Base-by-base conservation (phyloP, 2,888 invertebrate genomes). In the Flexamia atlantica region DNA sequence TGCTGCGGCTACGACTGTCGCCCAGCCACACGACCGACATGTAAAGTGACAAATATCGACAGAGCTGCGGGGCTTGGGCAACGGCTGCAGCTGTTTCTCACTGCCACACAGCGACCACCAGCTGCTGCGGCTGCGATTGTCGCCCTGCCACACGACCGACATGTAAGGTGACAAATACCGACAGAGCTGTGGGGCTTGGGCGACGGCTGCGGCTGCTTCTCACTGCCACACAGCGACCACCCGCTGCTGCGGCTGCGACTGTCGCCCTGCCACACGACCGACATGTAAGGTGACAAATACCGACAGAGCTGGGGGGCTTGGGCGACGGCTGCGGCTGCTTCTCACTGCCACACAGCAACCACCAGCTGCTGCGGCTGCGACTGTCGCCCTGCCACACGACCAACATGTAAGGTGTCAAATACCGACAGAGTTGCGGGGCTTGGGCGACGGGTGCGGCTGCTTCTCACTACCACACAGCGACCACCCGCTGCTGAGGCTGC, bases 41-140 rank as follows among this genome's bases (percentile, higher is more conserved):
- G 25, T 23, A 42, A 40, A 12, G 40, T 40, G 40, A 40, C 40
- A 9, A 9, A 12, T 12, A 40, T 9, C 40, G 12, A 40, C 12
- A 12, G 40, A 40, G 40, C 40, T 40, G 12, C 40, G 12, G 40
- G 12, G 12, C 7, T n/a, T 12, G 17, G n/a, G 36, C 57, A 23
- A 20, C 9, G 74, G 23, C 46, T 20, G 20, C n/a, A 20, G 7
- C 23, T n/a, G 23, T 74, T 9, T 28, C 2, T 46, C 46, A 46
- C 74, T 46, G 42, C 74, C 87, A 68, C 88, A 88, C 80, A 87
- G 87, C 81, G 88, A 88, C 85, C 88, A 88, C 53, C 87, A 87
- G 57, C 88, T 87, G 28, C 87, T 87, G 46, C 87, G 87, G 68
- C 85, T 86, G 9, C 86, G 87, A 12, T 88, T 85, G 23, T 85